Conservation (phyloP, 2,113 vertebrate species). For the Phylloscopus whistleri region DNA sequence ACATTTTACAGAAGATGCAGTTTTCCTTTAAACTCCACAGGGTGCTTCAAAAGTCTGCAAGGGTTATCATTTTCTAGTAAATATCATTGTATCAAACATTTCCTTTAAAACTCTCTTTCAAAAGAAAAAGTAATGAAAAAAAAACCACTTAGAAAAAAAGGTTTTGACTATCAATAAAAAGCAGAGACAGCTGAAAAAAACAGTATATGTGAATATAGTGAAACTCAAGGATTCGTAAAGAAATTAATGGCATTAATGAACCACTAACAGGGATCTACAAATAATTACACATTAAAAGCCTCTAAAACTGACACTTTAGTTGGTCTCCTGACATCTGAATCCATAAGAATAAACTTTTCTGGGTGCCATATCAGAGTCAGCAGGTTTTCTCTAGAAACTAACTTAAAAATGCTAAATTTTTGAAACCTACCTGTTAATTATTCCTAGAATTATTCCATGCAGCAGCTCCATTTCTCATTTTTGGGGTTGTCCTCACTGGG, state of each 20-base stretch:
- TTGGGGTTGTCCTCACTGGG: background rate
- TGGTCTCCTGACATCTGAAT: background rate
- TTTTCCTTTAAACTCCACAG: background rate
- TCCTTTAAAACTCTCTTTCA: background rate
- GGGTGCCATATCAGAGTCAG: background rate
- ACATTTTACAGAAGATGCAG: background rate
- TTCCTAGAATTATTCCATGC: background rate
- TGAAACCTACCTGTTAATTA: background rate
- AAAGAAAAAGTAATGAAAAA: background rate
- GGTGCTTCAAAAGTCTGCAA: background rate
- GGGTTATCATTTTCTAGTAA: background rate
- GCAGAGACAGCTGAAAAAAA: background rate
- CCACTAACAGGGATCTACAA: background rate
- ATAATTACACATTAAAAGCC: background rate
- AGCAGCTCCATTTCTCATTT: background rate
- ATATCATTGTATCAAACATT: background rate
- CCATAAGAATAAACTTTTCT: background rate
- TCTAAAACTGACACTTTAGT: background rate
- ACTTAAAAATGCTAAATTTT: background rate
- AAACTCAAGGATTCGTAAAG: background rate
- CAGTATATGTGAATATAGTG: background rate
- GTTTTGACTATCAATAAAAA: background rate
- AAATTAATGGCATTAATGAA: background rate
- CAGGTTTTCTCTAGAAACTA: background rate
- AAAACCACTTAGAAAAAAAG: background rate